Conservation (phyloP, 2,113 vertebrate genomes). For the Thunnus maccoyii region DNA sequence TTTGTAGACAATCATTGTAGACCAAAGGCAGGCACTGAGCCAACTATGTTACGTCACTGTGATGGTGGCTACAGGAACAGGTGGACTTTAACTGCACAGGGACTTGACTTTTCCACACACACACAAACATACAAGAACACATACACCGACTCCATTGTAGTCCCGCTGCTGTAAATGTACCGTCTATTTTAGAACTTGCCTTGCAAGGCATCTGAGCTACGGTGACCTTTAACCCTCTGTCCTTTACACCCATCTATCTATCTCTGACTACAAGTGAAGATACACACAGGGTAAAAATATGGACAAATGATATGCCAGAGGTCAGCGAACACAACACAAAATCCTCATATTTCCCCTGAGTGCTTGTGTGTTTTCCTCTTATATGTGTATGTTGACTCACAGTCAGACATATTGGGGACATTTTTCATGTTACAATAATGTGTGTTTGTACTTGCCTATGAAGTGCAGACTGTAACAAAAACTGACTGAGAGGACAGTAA, state of each 20-base stretch:
- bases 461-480: no score
- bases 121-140: conserved; percentile 1
- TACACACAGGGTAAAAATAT: conserved; percentile 5
- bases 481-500: background rate
- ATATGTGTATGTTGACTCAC: background rate
- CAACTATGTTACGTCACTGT: conserved; percentile 48
- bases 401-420: background rate
- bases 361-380: background rate
- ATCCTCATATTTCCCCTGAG: background rate
- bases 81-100: conserved; percentile 64
- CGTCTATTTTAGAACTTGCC: conserved; percentile 81
- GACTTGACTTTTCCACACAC: conserved; percentile 49
- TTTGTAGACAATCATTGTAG: background rate
- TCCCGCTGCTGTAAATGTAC: conserved; percentile 36
- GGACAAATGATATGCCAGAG: conserved; percentile 1
- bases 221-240: conserved; percentile 66
- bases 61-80: conserved; percentile 57
- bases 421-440: no score
- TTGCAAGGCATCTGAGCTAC: conserved; percentile 68
- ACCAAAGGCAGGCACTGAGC: conserved; percentile 24
- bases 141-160: conserved; percentile 62
- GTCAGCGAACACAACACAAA: conserved; percentile 10
- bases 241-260: conserved; percentile 21
- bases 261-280: background rate
- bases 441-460: background rate